Base-by-base conservation (phyloP, 2,113 vertebrate species). In the Seriola aureovittata region DNA sequence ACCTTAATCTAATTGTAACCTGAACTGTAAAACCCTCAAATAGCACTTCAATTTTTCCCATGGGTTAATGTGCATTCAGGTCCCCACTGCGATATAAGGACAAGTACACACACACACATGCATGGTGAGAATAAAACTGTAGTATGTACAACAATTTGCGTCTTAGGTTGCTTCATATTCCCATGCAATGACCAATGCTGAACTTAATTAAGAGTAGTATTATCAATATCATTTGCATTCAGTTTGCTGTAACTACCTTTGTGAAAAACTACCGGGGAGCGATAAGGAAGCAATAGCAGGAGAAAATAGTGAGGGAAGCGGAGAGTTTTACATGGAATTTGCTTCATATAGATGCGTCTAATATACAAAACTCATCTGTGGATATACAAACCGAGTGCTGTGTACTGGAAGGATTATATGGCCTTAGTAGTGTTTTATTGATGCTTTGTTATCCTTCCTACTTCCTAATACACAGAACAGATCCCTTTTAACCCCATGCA, bases 401-500 rank as follows among this genome's bases (percentile, higher is more conserved):
- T 69, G 16, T 67, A 52, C 50, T 34, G 14, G n/a, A 44, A 17
- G 19, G 52, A 66, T 77, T 82, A 3, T 59, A 55, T 16, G 54
- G 25, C 44, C 21, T 55, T 54, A 23, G 40, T 62, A 69, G 87
- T 89, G 58, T 85, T 91, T 85, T 89, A 62, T 77, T 71, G 17
- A 77, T 68, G 77, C 21, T 75, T 70, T 77, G 19, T 73, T 83
- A 58, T 74, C 36, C 90, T 81, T 86, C n/a, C 48, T 36, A 42
- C 63, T 80, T 74, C 25, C 54, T 80, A 83, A 86, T 85, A 63
- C 75, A 69, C 63, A 40, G 52, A 55, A 58, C 65, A 79, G 75
- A 86, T 84, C 88, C 63, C 52, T 79, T 83, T 90, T 89, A 84
- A 89, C 71, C 74, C 25, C 46, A 71, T 90, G 54, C 80, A 90